These are phyloP conservation scores for Scaptomyza reducta DNA, from an alignment of 2,888 invertebrate species.

Conservation along the genomic window DNA sequence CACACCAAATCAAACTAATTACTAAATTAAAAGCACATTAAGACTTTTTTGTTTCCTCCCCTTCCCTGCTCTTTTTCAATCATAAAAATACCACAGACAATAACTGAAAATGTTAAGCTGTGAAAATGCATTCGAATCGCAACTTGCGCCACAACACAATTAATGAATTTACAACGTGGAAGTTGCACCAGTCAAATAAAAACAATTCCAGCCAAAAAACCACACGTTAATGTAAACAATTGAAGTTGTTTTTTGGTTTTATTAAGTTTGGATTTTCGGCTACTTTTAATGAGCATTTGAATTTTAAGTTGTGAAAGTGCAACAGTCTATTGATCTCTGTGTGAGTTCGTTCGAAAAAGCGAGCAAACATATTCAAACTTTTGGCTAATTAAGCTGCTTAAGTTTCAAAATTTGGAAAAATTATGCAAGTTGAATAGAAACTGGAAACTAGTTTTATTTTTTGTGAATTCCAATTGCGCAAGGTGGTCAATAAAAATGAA, in stretches of 20 bases:
- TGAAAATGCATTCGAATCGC: slow-evolving; percentile 61
- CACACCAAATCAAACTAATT: slow-evolving; percentile 48
- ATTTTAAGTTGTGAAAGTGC: slow-evolving; percentile 49
- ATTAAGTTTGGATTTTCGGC: slow-evolving; percentile 8
- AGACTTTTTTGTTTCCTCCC: slow-evolving; percentile 5
- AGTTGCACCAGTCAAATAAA: slow-evolving; percentile 16
- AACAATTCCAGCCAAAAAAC: slow-evolving; percentile 20
- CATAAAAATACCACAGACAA: slow-evolving; percentile 28
- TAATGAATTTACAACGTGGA: slow-evolving; percentile 27
- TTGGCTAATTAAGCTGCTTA: slow-evolving; percentile 6
- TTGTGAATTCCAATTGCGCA: too few relatives aligned
- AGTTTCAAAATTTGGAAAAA: not conserved
- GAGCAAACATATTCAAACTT: slow-evolving; percentile 8
- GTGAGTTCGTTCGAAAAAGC: slow-evolving; percentile 3
- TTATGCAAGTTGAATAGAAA: not conserved
- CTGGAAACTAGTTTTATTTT: too few relatives aligned
- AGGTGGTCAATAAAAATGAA: not conserved
- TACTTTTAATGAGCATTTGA: slow-evolving; percentile 24
- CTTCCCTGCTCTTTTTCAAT: slow-evolving; percentile 36
- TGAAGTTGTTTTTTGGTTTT: slow-evolving; percentile 22
- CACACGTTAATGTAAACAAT: slow-evolving; percentile 42
- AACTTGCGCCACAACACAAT: slow-evolving; percentile 36
- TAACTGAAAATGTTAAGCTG: slow-evolving; percentile 29
- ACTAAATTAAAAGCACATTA: slow-evolving; percentile 74
- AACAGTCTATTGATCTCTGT: slow-evolving; percentile 31